phyloP scores from a whole-genome alignment of 2,888 invertebrate species.

The Napeogenes sylphis region DNA sequence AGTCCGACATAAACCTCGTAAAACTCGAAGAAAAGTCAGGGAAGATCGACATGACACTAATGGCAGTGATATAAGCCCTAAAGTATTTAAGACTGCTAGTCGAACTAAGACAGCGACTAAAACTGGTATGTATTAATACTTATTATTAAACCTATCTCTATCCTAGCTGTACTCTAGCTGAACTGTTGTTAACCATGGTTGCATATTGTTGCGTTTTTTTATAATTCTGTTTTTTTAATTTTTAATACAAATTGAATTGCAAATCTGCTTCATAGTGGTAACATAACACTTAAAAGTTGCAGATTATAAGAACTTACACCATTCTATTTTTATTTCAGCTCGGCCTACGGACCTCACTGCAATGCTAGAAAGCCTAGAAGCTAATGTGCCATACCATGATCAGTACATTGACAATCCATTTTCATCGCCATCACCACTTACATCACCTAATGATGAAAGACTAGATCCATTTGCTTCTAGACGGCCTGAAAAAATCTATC shows the following conservation, averaged over 20 bases:
- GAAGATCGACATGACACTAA: slow-evolving; percentile 65
- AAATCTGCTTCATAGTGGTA: too few species aligned
- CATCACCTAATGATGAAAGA: slow-evolving; percentile 71
- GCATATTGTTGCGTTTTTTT: too few species aligned
- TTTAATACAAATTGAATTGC: too few species aligned
- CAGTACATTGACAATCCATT: slow-evolving; percentile 74
- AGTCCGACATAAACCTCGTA: slow-evolving; percentile 62
- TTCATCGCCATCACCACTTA: slow-evolving; percentile 72
- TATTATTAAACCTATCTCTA: too few species aligned
- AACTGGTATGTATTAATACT: slow-evolving; percentile 44
- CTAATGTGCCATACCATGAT: slow-evolving; percentile 62
- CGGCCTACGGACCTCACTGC: slow-evolving; percentile 66
- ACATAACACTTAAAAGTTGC: too few species aligned
- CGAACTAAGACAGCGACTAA: slow-evolving; percentile 54
- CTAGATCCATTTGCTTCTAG: slow-evolving; percentile 56
- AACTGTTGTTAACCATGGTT: too few species aligned
- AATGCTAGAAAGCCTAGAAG: slow-evolving; percentile 67
- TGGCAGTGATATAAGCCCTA: slow-evolving; percentile 68
- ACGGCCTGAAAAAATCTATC: slow-evolving; percentile 67
- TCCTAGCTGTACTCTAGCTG: too few species aligned
- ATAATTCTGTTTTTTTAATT: too few species aligned
- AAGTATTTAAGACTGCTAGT: slow-evolving; percentile 64
- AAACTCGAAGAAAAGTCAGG: slow-evolving; percentile 63
- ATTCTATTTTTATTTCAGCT: slow-evolving; percentile 44
- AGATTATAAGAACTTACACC: not conserved